phyloP scores from a whole-genome alignment of 2,888 invertebrate species.

The Melinaea marsaeus region DNA sequence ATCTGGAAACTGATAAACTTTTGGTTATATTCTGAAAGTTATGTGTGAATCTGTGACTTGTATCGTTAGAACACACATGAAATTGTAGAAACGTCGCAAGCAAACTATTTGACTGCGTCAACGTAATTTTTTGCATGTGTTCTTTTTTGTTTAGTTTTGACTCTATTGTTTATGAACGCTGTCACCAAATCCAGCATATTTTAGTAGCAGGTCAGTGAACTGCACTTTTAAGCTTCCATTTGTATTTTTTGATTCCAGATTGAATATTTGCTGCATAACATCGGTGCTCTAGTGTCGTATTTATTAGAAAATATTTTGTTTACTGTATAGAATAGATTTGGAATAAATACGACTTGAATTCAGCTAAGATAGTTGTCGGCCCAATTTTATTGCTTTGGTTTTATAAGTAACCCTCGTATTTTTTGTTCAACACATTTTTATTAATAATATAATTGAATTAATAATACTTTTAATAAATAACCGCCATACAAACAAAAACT shows the following conservation, averaged over 20 bases:
- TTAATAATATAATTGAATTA: too few species aligned
- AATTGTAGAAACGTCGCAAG: not conserved
- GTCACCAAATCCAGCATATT: slow-evolving; percentile 49
- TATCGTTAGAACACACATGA: not conserved
- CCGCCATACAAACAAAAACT: too few species aligned
- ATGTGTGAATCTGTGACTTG: not conserved
- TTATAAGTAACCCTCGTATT: too few species aligned
- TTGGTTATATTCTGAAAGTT: not conserved
- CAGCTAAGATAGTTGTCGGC: too few species aligned
- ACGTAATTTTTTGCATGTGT: slow-evolving; percentile 8
- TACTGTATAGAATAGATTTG: slow-evolving; percentile 18
- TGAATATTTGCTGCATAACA: slow-evolving; percentile 35
- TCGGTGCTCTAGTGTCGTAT: slow-evolving; percentile 18
- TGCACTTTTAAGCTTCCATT: slow-evolving; percentile 34
- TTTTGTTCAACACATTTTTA: too few species aligned
- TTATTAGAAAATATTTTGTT: slow-evolving; percentile 27
- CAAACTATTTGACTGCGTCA: not conserved
- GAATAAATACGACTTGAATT: slow-evolving; percentile 17
- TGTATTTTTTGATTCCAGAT: slow-evolving; percentile 32
- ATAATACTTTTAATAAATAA: too few species aligned
- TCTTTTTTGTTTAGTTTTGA: slow-evolving; percentile 11
- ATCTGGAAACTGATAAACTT: not conserved
- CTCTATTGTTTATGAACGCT: slow-evolving; percentile 44
- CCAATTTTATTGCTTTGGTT: too few species aligned
- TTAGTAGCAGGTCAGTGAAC: slow-evolving; percentile 54